These are phyloP conservation scores for Euphydryas editha DNA, from an alignment of 2,888 invertebrate species.

Conservation along the genomic window DNA sequence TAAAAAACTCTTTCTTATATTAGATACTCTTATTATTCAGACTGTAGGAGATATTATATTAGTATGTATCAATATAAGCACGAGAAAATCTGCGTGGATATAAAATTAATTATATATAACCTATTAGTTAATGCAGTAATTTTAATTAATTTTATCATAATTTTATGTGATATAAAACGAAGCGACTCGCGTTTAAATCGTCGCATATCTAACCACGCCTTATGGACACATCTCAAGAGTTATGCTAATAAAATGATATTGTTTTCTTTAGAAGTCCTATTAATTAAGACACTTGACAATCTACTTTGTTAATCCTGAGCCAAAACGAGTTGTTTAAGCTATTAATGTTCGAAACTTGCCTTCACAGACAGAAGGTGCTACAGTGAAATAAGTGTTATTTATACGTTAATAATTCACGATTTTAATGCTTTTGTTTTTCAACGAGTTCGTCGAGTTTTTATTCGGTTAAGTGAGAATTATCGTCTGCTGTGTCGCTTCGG, in stretches of 20 bases:
- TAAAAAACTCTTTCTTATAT: too few species aligned
- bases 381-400: slow-evolving; percentile 75
- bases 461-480: slow-evolving; percentile 38
- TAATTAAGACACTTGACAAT: slow-evolving; percentile 80
- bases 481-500: slow-evolving; percentile 19
- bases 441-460: slow-evolving; percentile 34
- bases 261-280: slow-evolving; percentile 83
- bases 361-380: slow-evolving; percentile 73
- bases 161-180: too few species aligned
- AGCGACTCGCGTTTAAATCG: background rate
- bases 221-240: slow-evolving; percentile 51
- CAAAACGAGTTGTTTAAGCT: slow-evolving; percentile 65
- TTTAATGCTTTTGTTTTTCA: slow-evolving; percentile 62
- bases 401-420: slow-evolving; percentile 72
- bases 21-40: too few species aligned
- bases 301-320: slow-evolving; percentile 78
- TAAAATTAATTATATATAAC: too few species aligned
- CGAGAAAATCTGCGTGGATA: too few species aligned
- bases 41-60: too few species aligned
- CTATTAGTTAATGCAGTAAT: too few species aligned
- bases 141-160: too few species aligned
- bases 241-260: slow-evolving; percentile 83
- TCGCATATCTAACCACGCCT: slow-evolving; percentile 15
- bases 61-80: too few species aligned
- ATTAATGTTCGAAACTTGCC: slow-evolving; percentile 77